Evolutionary conservation across 2,113 vertebrate species (phyloP).

Genomic region (Tragulus kanchil): DNA sequence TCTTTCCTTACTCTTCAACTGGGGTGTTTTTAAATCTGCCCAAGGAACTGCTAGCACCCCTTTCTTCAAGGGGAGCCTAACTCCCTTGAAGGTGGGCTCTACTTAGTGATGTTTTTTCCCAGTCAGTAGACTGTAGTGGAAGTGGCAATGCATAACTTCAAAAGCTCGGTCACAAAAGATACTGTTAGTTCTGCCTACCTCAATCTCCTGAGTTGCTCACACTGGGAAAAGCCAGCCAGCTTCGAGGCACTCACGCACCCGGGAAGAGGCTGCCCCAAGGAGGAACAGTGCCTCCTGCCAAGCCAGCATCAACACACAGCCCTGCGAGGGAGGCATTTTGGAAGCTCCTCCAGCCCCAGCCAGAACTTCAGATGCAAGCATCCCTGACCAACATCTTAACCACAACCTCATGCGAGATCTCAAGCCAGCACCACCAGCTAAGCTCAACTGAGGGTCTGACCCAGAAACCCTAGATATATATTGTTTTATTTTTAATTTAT

Average conservation of each 20-base stretch:
- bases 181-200: not conserved
- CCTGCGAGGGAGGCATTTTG: rapidly evolving
- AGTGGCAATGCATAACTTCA: not conserved
- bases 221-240: not conserved
- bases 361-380: not conserved
- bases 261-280: not conserved
- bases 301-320: not conserved
- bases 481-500: not conserved
- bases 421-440: not conserved
- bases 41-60: not conserved
- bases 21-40: not conserved
- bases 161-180: not conserved
- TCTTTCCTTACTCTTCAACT: not conserved
- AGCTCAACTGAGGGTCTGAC: not conserved
- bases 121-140: not conserved
- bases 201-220: not conserved
- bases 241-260: not conserved
- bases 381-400: not conserved
- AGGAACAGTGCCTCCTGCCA: not conserved
- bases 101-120: not conserved
- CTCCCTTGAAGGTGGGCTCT: not conserved
- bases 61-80: not conserved
- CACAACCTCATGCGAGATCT: not conserved
- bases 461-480: not conserved
- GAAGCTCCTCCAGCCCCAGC: not conserved